Base-by-base conservation (phyloP, 2,888 invertebrate species). In the Neria commutata region DNA sequence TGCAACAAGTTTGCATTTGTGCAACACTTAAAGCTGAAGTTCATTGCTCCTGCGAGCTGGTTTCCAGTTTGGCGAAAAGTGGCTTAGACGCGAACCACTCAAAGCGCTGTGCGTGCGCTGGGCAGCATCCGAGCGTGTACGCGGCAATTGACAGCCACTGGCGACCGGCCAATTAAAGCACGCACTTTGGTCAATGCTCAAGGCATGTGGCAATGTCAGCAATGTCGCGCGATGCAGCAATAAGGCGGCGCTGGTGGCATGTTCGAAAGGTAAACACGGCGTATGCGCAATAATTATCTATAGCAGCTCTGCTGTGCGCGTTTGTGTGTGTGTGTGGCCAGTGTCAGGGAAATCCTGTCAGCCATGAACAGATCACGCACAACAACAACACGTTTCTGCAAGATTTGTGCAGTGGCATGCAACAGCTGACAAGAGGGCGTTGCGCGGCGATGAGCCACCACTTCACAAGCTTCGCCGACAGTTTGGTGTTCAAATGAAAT, bases 281-380 rank as follows among this genome's bases (percentile, higher is more conserved):
- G 50, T 50, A 50, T 50, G 21, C 50, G 50, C 34, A 50, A 50
- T 17, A 49, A 29, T 16, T 17, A 24, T 45, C 16, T n/a, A n/a
- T 29, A 29, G 11, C 29, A 29, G 5, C 11, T 29, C 11, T n/a
- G n/a, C n/a, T n/a, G n/a, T n/a, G n/a, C n/a, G n/a, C n/a, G n/a
- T n/a, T n/a, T n/a, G n/a, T n/a, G 5, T 29, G 5, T 8, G 11
- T 29, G 6, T 8, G 29, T 29, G 5, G 11, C 29, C 5, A 29
- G 11, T 29, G 29, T 11, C 5, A 11, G 11, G n/a, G 16, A 48
- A 48, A 48, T 25, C 48, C 25, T 48, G 48, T 25, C 4, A 16
- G 26, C 45, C 16, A n/a, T n/a, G n/a, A n/a, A n/a, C n/a, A n/a
- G n/a, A 5, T 37, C n/a, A 14, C n/a, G 11, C 37, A 29, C 29